Evolutionary conservation across 2,113 vertebrate genomes (phyloP).

Genomic region (Psilopogon haemacephalus): DNA sequence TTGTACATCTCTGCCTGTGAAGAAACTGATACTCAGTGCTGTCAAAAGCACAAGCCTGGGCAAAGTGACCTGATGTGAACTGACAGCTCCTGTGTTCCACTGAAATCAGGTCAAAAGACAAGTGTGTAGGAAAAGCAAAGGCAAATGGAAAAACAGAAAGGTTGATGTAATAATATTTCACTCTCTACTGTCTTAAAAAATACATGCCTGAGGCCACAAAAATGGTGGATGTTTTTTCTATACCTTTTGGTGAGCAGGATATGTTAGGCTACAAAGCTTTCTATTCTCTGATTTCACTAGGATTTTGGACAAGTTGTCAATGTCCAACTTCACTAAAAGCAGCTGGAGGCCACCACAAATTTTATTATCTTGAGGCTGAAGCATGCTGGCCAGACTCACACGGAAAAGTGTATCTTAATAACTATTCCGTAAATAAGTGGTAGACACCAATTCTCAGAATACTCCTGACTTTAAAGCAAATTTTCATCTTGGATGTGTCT

Average conservation of each 20-base stretch:
- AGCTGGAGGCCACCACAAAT: neutral
- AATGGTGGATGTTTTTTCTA: neutral
- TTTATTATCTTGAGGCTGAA: neutral
- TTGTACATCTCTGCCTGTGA: neutral
- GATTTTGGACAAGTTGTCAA: neutral
- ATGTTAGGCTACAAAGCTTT: neutral
- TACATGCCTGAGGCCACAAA: neutral
- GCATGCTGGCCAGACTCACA: neutral
- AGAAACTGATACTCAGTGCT: neutral
- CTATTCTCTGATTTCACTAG: neutral
- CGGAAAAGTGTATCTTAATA: neutral
- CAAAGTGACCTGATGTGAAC: slow-evolving; percentile 1
- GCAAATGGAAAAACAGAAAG: slow-evolving; percentile 38
- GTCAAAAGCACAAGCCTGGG: slow-evolving; percentile 36
- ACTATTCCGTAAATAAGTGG: neutral
- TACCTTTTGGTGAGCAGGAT: neutral
- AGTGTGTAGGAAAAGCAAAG: slow-evolving; percentile 35
- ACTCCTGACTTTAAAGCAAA: neutral
- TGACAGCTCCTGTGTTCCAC: slow-evolving; percentile 50
- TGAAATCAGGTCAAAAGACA: slow-evolving; percentile 63
- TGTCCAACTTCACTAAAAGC: neutral
- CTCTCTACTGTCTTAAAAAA: neutral
- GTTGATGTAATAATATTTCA: slow-evolving; percentile 36
- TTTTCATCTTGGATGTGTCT: neutral
- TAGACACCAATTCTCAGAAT: neutral